Evolutionary conservation across 2,888 invertebrate genomes (phyloP).

Genomic region (Perizoma affinitatum): DNA sequence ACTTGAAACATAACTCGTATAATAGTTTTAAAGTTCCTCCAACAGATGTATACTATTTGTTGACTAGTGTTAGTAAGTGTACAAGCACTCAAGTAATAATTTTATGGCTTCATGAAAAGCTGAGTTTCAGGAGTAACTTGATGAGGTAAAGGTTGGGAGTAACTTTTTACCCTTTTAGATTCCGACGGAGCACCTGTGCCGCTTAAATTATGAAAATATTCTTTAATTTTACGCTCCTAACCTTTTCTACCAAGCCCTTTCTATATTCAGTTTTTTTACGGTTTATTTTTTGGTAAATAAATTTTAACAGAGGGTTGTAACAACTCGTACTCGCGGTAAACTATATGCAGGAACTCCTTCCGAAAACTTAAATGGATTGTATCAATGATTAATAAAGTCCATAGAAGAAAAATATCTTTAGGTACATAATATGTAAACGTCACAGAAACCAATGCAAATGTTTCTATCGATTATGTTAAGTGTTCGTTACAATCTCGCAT

Average conservation of each 20-base stretch:
- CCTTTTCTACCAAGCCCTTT: slow-evolving; percentile 24
- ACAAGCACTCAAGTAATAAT: slow-evolving; percentile 23
- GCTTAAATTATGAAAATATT: slow-evolving; percentile 69
- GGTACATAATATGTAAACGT: too few species aligned
- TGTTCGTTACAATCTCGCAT: not conserved
- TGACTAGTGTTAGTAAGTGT: slow-evolving; percentile 18
- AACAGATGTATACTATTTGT: slow-evolving; percentile 15
- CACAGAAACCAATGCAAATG: too few species aligned
- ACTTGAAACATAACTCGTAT: too few species aligned
- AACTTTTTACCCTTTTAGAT: slow-evolving; percentile 63
- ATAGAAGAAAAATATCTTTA: too few species aligned
- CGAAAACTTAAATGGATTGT: too few species aligned
- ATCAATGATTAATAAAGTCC: too few species aligned
- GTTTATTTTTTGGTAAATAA: not conserved
- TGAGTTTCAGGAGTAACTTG: slow-evolving; percentile 34
- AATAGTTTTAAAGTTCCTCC: slow-evolving; percentile 21
- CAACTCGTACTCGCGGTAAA: too few species aligned
- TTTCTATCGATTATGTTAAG: too few species aligned
- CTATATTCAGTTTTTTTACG: slow-evolving; percentile 12
- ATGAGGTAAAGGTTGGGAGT: slow-evolving; percentile 39
- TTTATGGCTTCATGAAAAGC: slow-evolving; percentile 30
- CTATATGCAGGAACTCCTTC: too few species aligned
- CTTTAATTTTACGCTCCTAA: slow-evolving; percentile 49
- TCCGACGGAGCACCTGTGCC: slow-evolving; percentile 58
- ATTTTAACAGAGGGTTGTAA: too few species aligned